Evolutionary conservation across 2,888 invertebrate genomes (phyloP).

Genomic region (Labia minor): DNA sequence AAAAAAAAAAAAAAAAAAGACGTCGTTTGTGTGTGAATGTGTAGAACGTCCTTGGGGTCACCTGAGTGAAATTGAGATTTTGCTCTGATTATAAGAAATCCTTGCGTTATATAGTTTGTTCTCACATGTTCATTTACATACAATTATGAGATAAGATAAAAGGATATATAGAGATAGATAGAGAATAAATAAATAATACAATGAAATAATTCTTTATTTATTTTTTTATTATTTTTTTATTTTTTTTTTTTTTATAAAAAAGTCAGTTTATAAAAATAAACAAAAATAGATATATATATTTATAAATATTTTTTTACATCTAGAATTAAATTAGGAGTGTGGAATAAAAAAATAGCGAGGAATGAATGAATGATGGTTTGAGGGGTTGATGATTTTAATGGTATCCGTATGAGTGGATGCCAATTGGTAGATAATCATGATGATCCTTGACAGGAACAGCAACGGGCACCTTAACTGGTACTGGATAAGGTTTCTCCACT

Average conservation of each 20-base stretch:
- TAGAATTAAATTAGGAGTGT: too few relatives aligned
- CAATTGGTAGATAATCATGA: background rate
- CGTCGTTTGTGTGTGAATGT: background rate
- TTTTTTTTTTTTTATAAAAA: background rate
- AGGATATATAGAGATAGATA: background rate
- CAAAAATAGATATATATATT: background rate
- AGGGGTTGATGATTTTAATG: background rate
- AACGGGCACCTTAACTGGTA: slow-evolving; percentile 14
- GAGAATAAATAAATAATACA: background rate
- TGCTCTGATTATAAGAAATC: background rate
- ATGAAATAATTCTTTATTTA: background rate
- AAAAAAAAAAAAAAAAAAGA: too few relatives aligned
- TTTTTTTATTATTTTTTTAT: background rate
- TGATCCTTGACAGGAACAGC: background rate
- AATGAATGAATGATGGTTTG: background rate
- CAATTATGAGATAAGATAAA: background rate
- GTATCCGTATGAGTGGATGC: background rate
- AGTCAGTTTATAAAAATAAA: background rate
- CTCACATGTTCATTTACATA: background rate
- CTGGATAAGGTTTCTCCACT: slow-evolving; percentile 16
- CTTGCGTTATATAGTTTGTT: background rate
- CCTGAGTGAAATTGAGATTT: background rate
- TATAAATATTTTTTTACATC: too few relatives aligned
- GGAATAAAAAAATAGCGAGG: background rate
- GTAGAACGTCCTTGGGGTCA: background rate